Conservation (phyloP, 2,888 invertebrate species). For the Ennomos erosarius region DNA sequence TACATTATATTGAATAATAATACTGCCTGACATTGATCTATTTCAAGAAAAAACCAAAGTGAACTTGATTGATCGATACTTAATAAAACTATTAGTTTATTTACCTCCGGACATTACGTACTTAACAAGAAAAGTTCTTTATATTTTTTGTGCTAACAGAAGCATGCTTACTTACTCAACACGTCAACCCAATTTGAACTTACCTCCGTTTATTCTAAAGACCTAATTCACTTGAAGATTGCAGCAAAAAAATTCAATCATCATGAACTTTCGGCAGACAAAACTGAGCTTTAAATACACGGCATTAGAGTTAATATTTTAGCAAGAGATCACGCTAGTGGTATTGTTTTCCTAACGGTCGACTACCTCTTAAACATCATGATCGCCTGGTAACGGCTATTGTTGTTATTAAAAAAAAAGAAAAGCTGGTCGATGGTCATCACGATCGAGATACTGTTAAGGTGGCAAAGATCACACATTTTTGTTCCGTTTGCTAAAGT, state of each 20-base stretch:
- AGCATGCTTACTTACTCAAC: constrained; percentile 10
- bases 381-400: constrained; percentile 65
- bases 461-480: constrained; percentile 37
- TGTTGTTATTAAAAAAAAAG: constrained; percentile 61
- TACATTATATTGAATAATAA: constrained; percentile 4
- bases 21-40: constrained; percentile 21
- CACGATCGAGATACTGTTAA: constrained; percentile 47
- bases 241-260: constrained; percentile 1
- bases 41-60: constrained; percentile 14
- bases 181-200: constrained; percentile 24
- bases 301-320: not conserved
- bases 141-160: constrained; percentile 22
- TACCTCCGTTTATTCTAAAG: not conserved
- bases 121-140: constrained; percentile 15
- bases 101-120: constrained; percentile 23
- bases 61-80: constrained; percentile 16
- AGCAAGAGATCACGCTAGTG: not conserved
- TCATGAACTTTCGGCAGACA: not conserved
- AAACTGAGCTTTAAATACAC: not conserved
- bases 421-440: constrained; percentile 34
- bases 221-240: not conserved
- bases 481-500: constrained; percentile 32
- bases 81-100: constrained; percentile 23
- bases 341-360: constrained; percentile 58
- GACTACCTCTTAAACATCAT: constrained; percentile 62